Conservation (phyloP, 2,888 invertebrate species). For the Cephus spinipes region DNA sequence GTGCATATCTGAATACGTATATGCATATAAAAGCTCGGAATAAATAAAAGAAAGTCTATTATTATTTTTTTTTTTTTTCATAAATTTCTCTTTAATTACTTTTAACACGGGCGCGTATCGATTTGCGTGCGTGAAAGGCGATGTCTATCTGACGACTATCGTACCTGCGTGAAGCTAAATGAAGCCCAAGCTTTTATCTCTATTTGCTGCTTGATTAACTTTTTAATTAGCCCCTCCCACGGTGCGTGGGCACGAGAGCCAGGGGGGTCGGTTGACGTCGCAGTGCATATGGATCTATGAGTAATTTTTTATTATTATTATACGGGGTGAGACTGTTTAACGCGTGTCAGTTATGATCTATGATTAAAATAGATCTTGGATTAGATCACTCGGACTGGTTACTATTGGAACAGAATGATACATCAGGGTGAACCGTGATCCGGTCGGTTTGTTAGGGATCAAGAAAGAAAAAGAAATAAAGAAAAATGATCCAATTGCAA, state of each 20-base stretch:
- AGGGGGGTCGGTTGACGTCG: not conserved
- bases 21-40: not conserved
- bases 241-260: not conserved
- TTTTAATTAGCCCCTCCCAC: conserved; percentile 37
- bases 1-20: not conserved
- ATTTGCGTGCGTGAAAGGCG: not conserved
- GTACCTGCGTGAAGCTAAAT: conserved; percentile 20
- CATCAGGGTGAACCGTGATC: not conserved
- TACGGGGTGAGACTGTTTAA: not conserved
- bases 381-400: not conserved
- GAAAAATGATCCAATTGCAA: not conserved
- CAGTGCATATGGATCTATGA: not conserved
- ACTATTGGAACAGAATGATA: not conserved
- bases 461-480: not conserved
- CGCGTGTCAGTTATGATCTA: not conserved
- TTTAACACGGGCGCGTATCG: not conserved
- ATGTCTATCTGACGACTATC: not conserved
- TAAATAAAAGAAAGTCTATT: not conserved
- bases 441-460: not conserved
- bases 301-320: not conserved
- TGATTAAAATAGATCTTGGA: not conserved
- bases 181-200: conserved; percentile 36
- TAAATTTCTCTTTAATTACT: not conserved
- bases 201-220: conserved; percentile 41
- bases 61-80: not conserved